Base-by-base conservation (phyloP, 2,888 invertebrate genomes). In the Thymelicus lineola region DNA sequence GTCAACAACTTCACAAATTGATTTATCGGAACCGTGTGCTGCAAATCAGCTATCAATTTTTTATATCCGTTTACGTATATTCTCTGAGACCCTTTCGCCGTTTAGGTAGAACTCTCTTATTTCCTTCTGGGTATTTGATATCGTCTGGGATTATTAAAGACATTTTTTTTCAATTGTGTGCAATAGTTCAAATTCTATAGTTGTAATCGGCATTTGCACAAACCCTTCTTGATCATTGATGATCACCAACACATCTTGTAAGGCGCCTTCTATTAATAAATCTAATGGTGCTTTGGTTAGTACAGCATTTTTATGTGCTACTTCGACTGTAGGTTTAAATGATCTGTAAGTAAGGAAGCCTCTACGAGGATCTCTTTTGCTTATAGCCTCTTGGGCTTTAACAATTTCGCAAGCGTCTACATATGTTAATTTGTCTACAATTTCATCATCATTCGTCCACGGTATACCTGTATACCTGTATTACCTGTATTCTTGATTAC, bases 31-130 rank as follows among this genome's bases (percentile, higher is more conserved):
- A 46, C 57, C 7, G 12, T 17, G 12, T 35, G 46, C 15, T 45
- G 35, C 7, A 6, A 53, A 17, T 65, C 65, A 10, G 58, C 45
- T 46, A 65, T 45, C 3, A 65, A 9, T 15, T 65, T 58, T 6
- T 46, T 1, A 35, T 35, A 65, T 14, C 10, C 15, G 9, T 65
- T 57, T n/a, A n/a, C n/a, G n/a, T 15, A 58, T n/a, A 46, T 46
- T 46, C 6, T n/a, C n/a, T n/a, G n/a, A n/a, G n/a, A n/a, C n/a
- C n/a, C n/a, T n/a, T n/a, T n/a, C n/a, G n/a, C n/a, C n/a, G n/a
- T n/a, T n/a, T n/a, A n/a, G n/a, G 36, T 65, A 65, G 15, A 65
- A 65, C 2, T 65, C 14, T 14, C 28, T 65, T 42, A 65, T 57
- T n/a, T 17, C 38, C 50, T 3, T 15, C 0, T 4, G 48, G 59